Evolutionary conservation across 2,888 invertebrate species (phyloP).

Genomic region (Leistus spinibarbis): DNA sequence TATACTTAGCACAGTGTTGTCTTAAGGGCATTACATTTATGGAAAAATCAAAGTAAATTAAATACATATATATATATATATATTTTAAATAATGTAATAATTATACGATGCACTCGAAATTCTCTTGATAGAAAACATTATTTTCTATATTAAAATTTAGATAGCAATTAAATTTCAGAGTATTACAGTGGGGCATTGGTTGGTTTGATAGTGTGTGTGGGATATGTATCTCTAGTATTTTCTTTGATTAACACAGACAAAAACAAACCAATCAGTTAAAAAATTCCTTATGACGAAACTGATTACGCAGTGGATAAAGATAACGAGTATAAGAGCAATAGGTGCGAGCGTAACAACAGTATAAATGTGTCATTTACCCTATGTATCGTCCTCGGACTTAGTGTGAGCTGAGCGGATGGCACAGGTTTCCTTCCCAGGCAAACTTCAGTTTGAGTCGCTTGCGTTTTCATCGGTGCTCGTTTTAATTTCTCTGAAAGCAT

Average conservation of each 20-base stretch:
- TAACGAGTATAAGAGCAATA: neutral
- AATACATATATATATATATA: too few species aligned
- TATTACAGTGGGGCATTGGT: too few species aligned
- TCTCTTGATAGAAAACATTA: too few species aligned
- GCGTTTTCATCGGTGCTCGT: constrained; percentile 86
- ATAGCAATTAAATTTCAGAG: too few species aligned
- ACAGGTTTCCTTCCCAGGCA: constrained; percentile 72
- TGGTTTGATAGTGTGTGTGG: too few species aligned
- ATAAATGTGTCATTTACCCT: constrained; percentile 61
- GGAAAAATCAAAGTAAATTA: neutral
- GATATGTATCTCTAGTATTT: too few species aligned
- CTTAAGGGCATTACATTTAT: neutral
- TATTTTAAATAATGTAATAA: too few species aligned
- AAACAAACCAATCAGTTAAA: neutral
- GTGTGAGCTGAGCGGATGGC: constrained; percentile 71
- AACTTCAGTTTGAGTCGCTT: constrained; percentile 89
- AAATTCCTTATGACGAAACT: neutral
- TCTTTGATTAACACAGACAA: too few species aligned
- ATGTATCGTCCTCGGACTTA: constrained; percentile 83
- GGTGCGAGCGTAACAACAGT: neutral
- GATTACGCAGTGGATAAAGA: neutral
- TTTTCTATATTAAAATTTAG: too few species aligned
- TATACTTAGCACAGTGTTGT: neutral
- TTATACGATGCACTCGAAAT: too few species aligned
- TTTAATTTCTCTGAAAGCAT: constrained; percentile 75